Conservation (phyloP, 2,888 invertebrate species). For the Eristalinus aeneus region DNA sequence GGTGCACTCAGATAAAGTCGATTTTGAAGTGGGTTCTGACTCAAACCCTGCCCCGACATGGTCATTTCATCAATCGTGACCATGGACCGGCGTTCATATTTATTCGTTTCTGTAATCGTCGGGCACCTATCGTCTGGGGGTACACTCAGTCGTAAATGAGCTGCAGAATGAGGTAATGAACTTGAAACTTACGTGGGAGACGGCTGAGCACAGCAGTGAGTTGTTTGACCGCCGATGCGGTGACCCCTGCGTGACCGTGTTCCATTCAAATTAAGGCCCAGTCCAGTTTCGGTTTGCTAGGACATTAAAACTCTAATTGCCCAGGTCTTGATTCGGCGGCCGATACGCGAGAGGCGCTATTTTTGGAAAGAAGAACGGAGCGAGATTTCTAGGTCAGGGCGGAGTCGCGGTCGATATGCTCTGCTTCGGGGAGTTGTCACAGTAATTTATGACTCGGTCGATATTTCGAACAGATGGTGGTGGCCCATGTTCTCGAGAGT, state of each 20-base stretch:
- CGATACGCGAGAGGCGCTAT: neutral
- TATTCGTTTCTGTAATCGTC: neutral
- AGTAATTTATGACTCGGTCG: neutral
- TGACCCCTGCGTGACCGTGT: constrained; percentile 53
- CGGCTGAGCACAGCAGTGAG: neutral
- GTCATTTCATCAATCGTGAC: constrained; percentile 51
- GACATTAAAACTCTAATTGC: constrained; percentile 23
- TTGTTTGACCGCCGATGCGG: constrained; percentile 29
- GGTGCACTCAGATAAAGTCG: constrained; percentile 49
- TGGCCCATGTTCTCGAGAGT: neutral
- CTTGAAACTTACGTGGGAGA: constrained; percentile 60
- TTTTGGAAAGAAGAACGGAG: neutral
- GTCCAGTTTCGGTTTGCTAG: constrained; percentile 4
- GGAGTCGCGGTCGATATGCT: neutral
- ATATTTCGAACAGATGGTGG: neutral
- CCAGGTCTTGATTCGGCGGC: neutral
- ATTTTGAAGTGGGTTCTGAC: constrained; percentile 41
- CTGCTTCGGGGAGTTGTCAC: neutral
- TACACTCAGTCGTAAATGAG: constrained; percentile 27
- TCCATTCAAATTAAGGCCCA: constrained; percentile 13
- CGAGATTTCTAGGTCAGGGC: constrained; percentile 32
- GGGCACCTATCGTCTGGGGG: constrained; percentile 2
- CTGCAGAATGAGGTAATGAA: constrained; percentile 63
- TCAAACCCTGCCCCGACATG: constrained; percentile 44
- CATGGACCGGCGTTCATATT: constrained; percentile 41